phyloP scores from a whole-genome alignment of 1,140 invertebrate species.

The Drosophila athabasca region DNA sequence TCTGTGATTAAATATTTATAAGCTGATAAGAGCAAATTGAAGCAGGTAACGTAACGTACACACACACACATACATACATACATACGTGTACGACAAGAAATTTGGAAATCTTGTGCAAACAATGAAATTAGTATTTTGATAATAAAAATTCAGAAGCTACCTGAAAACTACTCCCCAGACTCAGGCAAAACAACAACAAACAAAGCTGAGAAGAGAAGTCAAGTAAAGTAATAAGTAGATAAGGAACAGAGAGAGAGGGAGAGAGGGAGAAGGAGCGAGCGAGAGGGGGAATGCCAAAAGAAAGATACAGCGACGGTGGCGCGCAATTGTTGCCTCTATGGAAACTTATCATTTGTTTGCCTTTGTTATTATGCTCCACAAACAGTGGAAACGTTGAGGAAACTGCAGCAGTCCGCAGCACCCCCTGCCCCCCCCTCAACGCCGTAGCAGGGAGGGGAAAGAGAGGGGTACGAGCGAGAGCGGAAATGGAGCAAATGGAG shows the following conservation, averaged over 20 bases:
- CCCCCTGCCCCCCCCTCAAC: slow-evolving; percentile 19
- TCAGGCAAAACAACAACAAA: slow-evolving; percentile 25
- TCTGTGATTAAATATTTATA: slow-evolving; percentile 83
- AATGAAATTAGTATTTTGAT: slow-evolving; percentile 82
- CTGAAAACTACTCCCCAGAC: slow-evolving; percentile 59
- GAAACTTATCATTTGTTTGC: slow-evolving; percentile 79
- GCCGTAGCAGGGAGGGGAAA: background rate
- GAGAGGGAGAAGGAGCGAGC: background rate
- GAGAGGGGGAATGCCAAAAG: slow-evolving; percentile 38
- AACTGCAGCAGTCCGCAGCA: slow-evolving; percentile 1
- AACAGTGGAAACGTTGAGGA: slow-evolving; percentile 58
- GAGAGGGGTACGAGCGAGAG: background rate
- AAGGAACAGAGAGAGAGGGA: slow-evolving; percentile 15
- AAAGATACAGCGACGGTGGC: slow-evolving; percentile 67
- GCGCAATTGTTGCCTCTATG: slow-evolving; percentile 72
- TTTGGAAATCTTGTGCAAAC: slow-evolving; percentile 78
- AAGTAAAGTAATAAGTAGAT: slow-evolving; percentile 20
- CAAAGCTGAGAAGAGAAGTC: slow-evolving; percentile 19
- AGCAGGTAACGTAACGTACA: slow-evolving; percentile 45
- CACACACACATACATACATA: background rate
- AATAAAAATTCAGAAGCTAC: slow-evolving; percentile 82
- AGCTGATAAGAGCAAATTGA: slow-evolving; percentile 74
- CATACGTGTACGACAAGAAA: slow-evolving; percentile 17
- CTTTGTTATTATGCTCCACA: slow-evolving; percentile 80
- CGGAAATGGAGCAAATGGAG: slow-evolving; percentile 56